phyloP scores from a whole-genome alignment of 2,797 vertebrate genomes.

The Cephalopachus bancanus region DNA sequence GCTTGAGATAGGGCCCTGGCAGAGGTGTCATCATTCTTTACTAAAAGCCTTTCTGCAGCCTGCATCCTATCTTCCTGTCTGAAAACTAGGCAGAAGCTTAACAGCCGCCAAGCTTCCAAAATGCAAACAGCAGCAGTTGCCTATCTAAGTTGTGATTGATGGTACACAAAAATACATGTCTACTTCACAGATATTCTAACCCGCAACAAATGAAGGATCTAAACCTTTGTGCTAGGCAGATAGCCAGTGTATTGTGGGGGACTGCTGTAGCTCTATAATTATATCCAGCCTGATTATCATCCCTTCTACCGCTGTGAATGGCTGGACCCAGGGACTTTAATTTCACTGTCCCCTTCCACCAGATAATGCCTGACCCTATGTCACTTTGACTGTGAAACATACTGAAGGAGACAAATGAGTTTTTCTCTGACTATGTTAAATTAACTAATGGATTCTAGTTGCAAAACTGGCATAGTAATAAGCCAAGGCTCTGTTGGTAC shows the following conservation, averaged over 20 bases:
- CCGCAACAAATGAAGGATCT: constrained; percentile 88
- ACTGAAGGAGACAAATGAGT: constrained; percentile 75
- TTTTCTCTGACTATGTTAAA: constrained; percentile 68
- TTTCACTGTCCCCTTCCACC: constrained; percentile 79
- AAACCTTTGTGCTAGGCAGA: constrained; percentile 89
- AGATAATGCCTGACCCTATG: constrained; percentile 83
- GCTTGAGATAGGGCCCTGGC: constrained; percentile 86
- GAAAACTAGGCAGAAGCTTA: constrained; percentile 55
- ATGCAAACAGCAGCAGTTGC: constrained; percentile 82
- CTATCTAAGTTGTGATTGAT: constrained; percentile 71
- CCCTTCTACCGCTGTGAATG: constrained; percentile 75
- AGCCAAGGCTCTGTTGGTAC: not conserved
- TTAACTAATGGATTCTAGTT: constrained; percentile 77
- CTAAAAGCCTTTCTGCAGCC: constrained; percentile 70
- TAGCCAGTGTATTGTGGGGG: constrained; percentile 88
- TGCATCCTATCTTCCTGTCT: constrained; percentile 54
- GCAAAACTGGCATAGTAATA: constrained; percentile 47
- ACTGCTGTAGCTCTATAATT: constrained; percentile 86
- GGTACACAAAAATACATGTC: constrained; percentile 84
- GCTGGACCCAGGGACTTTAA: constrained; percentile 85
- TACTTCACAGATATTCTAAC: constrained; percentile 86
- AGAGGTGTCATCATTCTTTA: constrained; percentile 86
- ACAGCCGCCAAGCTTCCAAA: constrained; percentile 73
- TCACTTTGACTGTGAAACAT: constrained; percentile 77
- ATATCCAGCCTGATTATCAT: constrained; percentile 81